These are phyloP conservation scores for Parotia lawesii DNA, from an alignment of 2,113 vertebrate genomes.

Conservation along the genomic window DNA sequence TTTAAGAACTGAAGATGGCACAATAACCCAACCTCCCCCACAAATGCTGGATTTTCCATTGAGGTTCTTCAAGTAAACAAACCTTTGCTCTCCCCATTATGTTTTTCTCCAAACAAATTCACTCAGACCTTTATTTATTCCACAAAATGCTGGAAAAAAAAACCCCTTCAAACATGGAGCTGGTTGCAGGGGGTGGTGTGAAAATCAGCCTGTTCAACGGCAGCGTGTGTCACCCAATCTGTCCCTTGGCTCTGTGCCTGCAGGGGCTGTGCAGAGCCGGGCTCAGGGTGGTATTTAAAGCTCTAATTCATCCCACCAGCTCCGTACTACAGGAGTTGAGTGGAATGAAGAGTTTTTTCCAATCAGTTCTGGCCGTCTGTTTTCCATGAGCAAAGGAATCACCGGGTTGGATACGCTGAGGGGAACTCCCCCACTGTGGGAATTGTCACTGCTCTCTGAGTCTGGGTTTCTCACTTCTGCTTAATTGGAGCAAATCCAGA, in stretches of 20 bases:
- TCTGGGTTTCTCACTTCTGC: not conserved
- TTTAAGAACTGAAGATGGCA: not conserved
- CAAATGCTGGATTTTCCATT: not conserved
- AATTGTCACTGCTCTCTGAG: not conserved
- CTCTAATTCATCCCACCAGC: slow-evolving; percentile 8
- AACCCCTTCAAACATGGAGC: not conserved
- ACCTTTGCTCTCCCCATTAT: not conserved
- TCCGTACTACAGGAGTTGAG: not conserved
- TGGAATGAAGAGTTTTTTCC: not conserved
- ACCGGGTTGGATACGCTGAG: not conserved
- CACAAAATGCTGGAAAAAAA: not conserved
- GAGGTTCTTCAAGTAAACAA: not conserved
- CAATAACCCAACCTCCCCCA: not conserved
- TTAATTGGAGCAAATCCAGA: not conserved
- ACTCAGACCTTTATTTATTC: slow-evolving; percentile 5
- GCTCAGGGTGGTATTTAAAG: slow-evolving; percentile 19
- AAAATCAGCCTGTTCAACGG: slow-evolving; percentile 11
- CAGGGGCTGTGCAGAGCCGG: not conserved
- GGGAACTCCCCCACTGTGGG: not conserved
- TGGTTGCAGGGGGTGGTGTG: slow-evolving; percentile 29
- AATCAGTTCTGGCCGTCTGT: not conserved
- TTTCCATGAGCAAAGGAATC: not conserved
- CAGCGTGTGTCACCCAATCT: slow-evolving; percentile 18
- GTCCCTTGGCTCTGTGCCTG: slow-evolving; percentile 39
- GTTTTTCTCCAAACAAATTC: slow-evolving; percentile 27